A percentile compares a stretch with the other conserved stretches of the same genome.
These are phyloP conservation scores for Oplegnathus fasciatus DNA, from an alignment of 2,113 vertebrate species.

Conservation along the genomic window DNA sequence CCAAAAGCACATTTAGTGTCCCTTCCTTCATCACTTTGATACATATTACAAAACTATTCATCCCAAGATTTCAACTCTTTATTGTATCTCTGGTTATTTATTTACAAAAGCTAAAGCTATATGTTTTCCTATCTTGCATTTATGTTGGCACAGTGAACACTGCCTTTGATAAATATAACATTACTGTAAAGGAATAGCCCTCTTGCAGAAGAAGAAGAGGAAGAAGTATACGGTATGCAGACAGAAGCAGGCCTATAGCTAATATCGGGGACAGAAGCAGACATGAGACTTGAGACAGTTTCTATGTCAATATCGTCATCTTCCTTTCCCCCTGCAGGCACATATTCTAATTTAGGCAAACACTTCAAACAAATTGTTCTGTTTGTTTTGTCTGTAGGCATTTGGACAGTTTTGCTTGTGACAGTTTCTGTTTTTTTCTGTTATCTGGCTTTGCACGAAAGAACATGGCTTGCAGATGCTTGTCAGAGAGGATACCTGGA, in stretches of 20 bases:
- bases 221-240: neutral
- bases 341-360: neutral
- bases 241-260: neutral
- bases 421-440: neutral
- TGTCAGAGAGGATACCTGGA: slow-evolving; percentile 8
- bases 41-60: neutral
- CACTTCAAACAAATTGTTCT: neutral
- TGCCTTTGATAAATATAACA: neutral
- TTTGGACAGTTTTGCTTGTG: neutral
- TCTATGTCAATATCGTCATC: neutral
- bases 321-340: neutral
- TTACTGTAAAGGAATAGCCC: neutral
- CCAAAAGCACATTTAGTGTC: neutral
- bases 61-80: neutral
- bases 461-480: neutral
- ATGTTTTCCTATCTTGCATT: neutral
- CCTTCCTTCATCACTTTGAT: neutral
- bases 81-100: neutral
- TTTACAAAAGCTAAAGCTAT: neutral
- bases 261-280: neutral
- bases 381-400: neutral
- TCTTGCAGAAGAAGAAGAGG: neutral
- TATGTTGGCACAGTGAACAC: neutral
- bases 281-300: neutral
- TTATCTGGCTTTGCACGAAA: slow-evolving; percentile 20